A percentile compares a stretch with the other conserved stretches of the same genome.
phyloP scores from a whole-genome alignment of 2,113 vertebrate genomes.

The Marcusenius ussheri region DNA sequence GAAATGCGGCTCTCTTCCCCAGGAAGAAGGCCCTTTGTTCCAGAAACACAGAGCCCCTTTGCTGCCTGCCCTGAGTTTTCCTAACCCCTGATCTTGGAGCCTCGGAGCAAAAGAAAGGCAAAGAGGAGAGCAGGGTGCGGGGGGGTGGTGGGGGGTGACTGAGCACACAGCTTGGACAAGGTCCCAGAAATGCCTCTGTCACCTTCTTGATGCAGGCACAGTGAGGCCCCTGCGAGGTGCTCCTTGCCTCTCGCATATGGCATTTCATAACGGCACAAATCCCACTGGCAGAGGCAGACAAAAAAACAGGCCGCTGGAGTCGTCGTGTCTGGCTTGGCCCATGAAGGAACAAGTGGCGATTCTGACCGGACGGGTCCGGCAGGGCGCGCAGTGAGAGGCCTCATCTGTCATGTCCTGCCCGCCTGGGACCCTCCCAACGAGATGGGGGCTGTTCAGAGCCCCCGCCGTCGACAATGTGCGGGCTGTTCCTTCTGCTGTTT shows the following conservation, averaged over 20 bases:
- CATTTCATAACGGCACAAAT: conserved; percentile 21
- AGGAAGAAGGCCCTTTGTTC: conserved; percentile 74
- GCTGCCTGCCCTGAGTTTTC: conserved; percentile 62
- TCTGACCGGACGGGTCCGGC: conserved; percentile 27
- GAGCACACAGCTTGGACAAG: conserved; percentile 51
- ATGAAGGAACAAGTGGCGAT: conserved; percentile 37
- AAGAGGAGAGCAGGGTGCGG: background rate
- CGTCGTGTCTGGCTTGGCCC: conserved; percentile 57
- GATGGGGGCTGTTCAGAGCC: conserved; percentile 25
- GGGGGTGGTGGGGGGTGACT: background rate
- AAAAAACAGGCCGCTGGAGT: conserved; percentile 54
- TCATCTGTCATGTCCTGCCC: conserved; percentile 29
- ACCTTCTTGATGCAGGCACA: conserved; percentile 53
- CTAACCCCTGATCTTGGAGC: conserved; percentile 52
- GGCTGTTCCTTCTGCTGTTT: conserved; percentile 27
- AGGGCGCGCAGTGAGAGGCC: conserved; percentile 26
- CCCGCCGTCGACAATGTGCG: conserved; percentile 20
- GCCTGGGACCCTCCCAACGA: conserved; percentile 24
- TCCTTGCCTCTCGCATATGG: conserved; percentile 26
- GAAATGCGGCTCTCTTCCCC: conserved; percentile 67
- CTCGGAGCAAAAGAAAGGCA: conserved; percentile 30
- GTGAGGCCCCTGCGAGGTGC: conserved; percentile 57
- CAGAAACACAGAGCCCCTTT: conserved; percentile 68
- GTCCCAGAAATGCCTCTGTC: conserved; percentile 56
- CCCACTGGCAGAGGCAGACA: conserved; percentile 54